Conservation (phyloP, 2,113 vertebrate genomes). For the Nerophis lumbriciformis region DNA sequence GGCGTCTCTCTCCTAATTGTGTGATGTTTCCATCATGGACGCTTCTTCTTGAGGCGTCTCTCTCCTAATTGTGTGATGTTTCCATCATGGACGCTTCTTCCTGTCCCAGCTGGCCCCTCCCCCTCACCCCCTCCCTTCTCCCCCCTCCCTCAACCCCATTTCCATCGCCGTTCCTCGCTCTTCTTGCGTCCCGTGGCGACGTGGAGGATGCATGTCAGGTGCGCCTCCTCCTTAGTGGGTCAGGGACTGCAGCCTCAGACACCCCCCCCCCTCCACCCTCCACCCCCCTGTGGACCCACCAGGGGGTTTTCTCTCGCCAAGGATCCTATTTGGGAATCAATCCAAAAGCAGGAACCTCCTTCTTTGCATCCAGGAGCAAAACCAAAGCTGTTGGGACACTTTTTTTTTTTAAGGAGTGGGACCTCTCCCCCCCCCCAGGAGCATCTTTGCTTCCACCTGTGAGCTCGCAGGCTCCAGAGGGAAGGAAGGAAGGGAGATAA, state of each 20-base stretch:
- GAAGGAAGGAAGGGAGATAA: constrained; percentile 31
- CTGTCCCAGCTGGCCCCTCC: constrained; percentile 41
- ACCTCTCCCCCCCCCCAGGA: too few relatives aligned
- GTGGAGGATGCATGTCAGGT: constrained; percentile 43
- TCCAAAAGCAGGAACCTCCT: background rate
- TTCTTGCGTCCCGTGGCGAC: constrained; percentile 44
- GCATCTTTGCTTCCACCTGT: too few relatives aligned
- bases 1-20: constrained; percentile 15
- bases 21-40: constrained; percentile 45
- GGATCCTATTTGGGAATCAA: too few relatives aligned
- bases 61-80: constrained; percentile 42
- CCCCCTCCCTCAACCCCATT: constrained; percentile 36
- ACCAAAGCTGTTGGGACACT: too few relatives aligned
- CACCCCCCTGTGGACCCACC: constrained; percentile 4
- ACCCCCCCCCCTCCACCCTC: too few relatives aligned
- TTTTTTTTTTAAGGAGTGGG: too few relatives aligned
- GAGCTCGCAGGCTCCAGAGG: background rate
- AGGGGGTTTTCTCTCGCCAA: background rate
- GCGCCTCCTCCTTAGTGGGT: constrained; percentile 16
- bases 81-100: constrained; percentile 35
- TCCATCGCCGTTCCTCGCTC: constrained; percentile 49
- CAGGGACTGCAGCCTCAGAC: constrained; percentile 24
- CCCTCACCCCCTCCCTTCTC: constrained; percentile 11
- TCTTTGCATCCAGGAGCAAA: background rate
- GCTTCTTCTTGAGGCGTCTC: constrained; percentile 2